Percentiles rank a stretch among this genome's conserved stretches.
These are phyloP conservation scores for Pedetes capensis DNA, from an alignment of 2,113 vertebrate species.

Conservation along the genomic window DNA sequence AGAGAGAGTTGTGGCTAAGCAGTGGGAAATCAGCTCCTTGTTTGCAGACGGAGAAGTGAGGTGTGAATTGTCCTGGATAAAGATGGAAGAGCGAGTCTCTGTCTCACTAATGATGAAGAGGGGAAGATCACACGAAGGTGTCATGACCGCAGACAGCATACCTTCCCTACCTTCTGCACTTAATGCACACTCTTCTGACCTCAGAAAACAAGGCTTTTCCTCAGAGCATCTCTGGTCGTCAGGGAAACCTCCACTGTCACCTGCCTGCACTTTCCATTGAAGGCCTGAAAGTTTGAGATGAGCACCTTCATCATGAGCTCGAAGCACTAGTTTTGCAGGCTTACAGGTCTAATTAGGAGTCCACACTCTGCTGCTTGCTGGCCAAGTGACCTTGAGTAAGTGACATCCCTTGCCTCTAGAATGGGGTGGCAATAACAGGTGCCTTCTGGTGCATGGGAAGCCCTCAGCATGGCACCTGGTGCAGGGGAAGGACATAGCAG, in stretches of 20 bases:
- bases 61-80: neutral
- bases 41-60: neutral
- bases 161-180: neutral
- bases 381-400: neutral
- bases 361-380: neutral
- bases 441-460: accelerated
- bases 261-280: neutral
- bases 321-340: accelerated
- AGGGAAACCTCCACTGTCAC: neutral
- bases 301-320: neutral
- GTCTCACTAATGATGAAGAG: no score
- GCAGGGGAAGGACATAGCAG: accelerated
- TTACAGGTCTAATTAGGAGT: neutral
- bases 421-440: no score
- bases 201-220: neutral
- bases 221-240: neutral
- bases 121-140: neutral
- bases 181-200: neutral
- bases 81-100: neutral
- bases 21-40: neutral
- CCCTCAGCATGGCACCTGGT: neutral
- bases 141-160: neutral
- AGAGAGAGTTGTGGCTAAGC: neutral
- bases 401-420: neutral
- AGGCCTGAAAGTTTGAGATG: neutral